Evolutionary conservation across 1,140 invertebrate species (phyloP).

Genomic region (Zaprionus africanus): DNA sequence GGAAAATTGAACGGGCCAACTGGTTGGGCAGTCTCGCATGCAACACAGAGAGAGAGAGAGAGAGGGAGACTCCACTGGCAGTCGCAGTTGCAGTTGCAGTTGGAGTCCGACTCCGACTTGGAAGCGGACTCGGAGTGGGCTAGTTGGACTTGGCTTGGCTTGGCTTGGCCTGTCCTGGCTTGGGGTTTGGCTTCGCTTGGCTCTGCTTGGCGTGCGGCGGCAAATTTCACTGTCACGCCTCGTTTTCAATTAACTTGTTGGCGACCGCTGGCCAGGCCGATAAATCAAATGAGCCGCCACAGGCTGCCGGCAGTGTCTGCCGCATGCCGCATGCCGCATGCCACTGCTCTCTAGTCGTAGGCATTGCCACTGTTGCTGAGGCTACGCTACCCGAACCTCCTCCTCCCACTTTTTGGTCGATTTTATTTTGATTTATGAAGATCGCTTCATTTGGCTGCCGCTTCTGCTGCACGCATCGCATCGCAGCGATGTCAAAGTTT

Average conservation of each 20-base stretch:
- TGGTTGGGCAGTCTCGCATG: background rate
- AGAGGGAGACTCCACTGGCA: background rate
- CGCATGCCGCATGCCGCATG: background rate
- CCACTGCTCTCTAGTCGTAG: too few species aligned
- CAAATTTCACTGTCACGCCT: constrained; percentile 81
- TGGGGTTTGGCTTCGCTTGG: background rate
- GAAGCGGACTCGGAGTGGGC: background rate
- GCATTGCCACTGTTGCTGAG: background rate
- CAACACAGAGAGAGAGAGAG: background rate
- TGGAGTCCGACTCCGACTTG: background rate
- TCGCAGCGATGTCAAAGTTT: constrained; percentile 73
- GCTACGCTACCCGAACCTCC: background rate
- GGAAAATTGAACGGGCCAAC: constrained; percentile 49
- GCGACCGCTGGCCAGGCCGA: constrained; percentile 61
- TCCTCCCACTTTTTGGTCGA: background rate
- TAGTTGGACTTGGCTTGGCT: background rate
- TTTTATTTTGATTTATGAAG: constrained; percentile 74
- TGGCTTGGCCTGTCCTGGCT: background rate
- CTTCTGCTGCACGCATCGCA: constrained; percentile 34
- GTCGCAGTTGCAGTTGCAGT: background rate
- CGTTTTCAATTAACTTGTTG: constrained; percentile 82
- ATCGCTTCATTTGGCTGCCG: constrained; percentile 67
- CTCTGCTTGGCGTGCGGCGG: constrained; percentile 58
- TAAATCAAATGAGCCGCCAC: constrained; percentile 71
- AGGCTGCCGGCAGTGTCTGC: constrained; percentile 2